Evolutionary conservation across 2,888 invertebrate species (phyloP).

Genomic region (Hanleya hanleyi): DNA sequence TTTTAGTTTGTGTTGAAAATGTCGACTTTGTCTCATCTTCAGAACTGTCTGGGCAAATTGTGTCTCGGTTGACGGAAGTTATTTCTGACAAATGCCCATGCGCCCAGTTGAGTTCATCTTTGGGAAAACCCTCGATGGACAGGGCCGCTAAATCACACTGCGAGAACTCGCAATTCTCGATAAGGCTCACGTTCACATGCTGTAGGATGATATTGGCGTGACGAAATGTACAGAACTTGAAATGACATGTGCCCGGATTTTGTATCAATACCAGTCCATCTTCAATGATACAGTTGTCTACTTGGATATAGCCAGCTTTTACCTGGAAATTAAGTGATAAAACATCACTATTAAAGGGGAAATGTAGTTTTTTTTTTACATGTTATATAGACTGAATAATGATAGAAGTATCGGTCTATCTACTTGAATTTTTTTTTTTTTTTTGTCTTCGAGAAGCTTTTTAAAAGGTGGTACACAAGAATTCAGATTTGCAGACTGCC

Average conservation of each 20-base stretch:
- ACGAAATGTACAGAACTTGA: slow-evolving; percentile 64
- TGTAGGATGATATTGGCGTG: slow-evolving; percentile 60
- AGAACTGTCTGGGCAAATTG: not conserved
- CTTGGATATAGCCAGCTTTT: slow-evolving; percentile 60
- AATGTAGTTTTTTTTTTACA: too few species aligned
- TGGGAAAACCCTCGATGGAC: slow-evolving; percentile 58
- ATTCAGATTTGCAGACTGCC: too few species aligned
- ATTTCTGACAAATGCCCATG: slow-evolving; percentile 30
- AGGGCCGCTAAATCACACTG: slow-evolving; percentile 62
- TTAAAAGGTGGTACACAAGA: too few species aligned
- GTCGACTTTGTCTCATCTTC: not conserved
- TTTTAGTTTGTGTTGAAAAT: not conserved
- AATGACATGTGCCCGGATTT: slow-evolving; percentile 57
- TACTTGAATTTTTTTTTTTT: too few species aligned
- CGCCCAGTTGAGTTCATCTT: slow-evolving; percentile 60
- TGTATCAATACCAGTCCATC: slow-evolving; percentile 66
- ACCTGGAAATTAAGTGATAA: too few species aligned
- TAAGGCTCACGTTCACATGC: slow-evolving; percentile 57
- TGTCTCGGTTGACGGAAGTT: not conserved
- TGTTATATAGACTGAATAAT: too few species aligned
- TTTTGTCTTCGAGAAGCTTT: too few species aligned
- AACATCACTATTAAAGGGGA: too few species aligned
- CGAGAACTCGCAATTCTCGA: slow-evolving; percentile 66
- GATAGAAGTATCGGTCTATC: too few species aligned
- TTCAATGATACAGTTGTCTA: slow-evolving; percentile 67